These are phyloP conservation scores for Mobula hypostoma DNA, from an alignment of 2,113 vertebrate genomes.

Conservation along the genomic window DNA sequence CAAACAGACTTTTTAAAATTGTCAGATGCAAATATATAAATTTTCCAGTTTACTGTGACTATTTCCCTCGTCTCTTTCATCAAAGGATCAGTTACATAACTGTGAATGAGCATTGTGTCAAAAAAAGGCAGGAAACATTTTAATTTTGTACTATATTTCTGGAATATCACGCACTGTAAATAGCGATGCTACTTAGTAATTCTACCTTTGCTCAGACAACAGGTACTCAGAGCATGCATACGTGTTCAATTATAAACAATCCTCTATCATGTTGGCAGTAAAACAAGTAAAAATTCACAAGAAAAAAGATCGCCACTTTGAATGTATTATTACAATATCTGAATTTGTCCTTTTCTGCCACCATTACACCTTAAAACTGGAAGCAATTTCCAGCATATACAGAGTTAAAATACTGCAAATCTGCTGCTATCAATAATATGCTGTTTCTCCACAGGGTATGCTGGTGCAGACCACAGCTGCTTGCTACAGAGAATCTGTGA, in stretches of 20 bases:
- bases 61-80: not conserved
- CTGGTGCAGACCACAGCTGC: no score
- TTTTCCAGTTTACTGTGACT: not conserved
- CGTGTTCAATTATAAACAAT: not conserved
- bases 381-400: no score
- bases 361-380: no score
- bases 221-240: no score
- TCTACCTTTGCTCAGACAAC: not conserved
- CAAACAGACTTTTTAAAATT: not conserved
- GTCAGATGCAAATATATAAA: not conserved
- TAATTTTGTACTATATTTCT: not conserved
- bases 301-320: not conserved
- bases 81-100: not conserved
- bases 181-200: not conserved
- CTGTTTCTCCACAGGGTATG: no score
- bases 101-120: not conserved
- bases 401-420: no score
- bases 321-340: no score
- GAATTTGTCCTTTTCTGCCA: no score
- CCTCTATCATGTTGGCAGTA: not conserved
- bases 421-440: no score
- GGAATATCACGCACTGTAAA: not conserved
- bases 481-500: no score
- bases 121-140: not conserved
- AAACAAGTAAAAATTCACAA: not conserved